Base-by-base conservation (phyloP, 2,888 invertebrate species). In the Drosophila mayaguana region DNA sequence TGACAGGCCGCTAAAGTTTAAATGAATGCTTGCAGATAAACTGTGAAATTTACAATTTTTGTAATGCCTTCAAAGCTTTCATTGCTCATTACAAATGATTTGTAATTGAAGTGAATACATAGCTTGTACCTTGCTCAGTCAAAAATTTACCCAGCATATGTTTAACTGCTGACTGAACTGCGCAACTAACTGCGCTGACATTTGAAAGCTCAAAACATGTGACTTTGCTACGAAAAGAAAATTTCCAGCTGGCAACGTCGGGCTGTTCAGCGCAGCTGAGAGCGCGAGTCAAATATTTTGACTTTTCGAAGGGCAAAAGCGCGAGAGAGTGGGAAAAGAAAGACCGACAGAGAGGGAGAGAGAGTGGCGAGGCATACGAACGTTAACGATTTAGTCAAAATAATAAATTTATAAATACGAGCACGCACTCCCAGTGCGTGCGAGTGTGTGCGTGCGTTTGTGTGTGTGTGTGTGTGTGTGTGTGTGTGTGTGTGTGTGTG, bases 231-330 rank as follows among this genome's bases (percentile, higher is more conserved):
- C 6, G 34, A 46, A 60, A 61, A 54, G 3, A n/a, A 2, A 61
- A 59, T 40, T 60, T 32, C 5, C 42, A 53, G 42, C 72, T 71
- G 73, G 67, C 78, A 68, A 68, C 51, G 57, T 56, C 67, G 55
- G 28, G n/a, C 20, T n/a, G 18, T 12, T 14, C 22, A 55, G 43
- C 53, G 32, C 40, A 34, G 9, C 51, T 45, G 40, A 53, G 38
- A 16, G 43, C n/a, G 46, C n/a, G 36, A 53, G 22, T 60, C 55
- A 64, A 85, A 79, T 80, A 85, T 88, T 88, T 88, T 88, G 85
- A 88, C 84, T 85, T 88, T 87, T 85, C 77, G 85, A 88, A 84
- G 88, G 84, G 85, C 85, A 84, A 88, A 79, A 84, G 76, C 79
- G 77, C 67, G 63, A 16, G 42, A 50, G 43, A 18, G 25, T 11